phyloP scores from a whole-genome alignment of 2,888 invertebrate genomes.

The Drosophila paramelanica region DNA sequence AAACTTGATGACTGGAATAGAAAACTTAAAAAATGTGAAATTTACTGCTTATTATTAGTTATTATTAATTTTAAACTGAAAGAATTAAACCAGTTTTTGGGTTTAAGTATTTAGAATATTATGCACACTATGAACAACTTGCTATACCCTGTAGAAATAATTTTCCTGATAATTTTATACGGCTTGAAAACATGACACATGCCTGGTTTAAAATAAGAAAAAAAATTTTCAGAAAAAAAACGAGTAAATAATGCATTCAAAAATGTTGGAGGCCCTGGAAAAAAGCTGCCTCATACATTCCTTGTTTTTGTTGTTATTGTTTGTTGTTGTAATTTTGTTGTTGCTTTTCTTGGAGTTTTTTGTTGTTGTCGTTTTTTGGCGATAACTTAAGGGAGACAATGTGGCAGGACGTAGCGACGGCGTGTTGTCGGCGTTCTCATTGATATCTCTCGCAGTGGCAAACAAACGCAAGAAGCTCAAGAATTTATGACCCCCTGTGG shows the following conservation, averaged over 20 bases:
- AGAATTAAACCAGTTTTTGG: no score
- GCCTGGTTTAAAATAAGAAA: conserved; percentile 21
- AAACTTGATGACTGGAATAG: no score
- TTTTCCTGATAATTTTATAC: conserved; percentile 48
- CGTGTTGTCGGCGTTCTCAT: conserved; percentile 66
- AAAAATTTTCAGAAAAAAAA: conserved; percentile 3
- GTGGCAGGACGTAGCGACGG: conserved; percentile 40
- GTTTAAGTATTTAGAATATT: no score
- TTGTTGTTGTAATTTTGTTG: conserved; percentile 29
- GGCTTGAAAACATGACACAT: conserved; percentile 60
- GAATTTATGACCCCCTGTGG: conserved; percentile 82
- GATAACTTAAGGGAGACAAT: conserved; percentile 69
- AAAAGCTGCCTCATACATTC: conserved; percentile 43
- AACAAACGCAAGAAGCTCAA: conserved; percentile 75
- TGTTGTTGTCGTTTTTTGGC: conserved; percentile 58
- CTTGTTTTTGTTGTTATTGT: conserved; percentile 39
- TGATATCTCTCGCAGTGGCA: conserved; percentile 71
- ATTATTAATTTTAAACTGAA: no score
- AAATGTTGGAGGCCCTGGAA: conserved; percentile 41
- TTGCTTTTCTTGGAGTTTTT: conserved; percentile 35
- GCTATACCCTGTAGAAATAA: conserved; percentile 39
- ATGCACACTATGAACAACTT: not conserved
- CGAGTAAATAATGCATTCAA: conserved; percentile 56
- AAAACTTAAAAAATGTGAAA: no score
- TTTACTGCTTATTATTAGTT: no score